Evolutionary conservation across 2,888 invertebrate species (phyloP).

Genomic region (Acholoe squamosa): DNA sequence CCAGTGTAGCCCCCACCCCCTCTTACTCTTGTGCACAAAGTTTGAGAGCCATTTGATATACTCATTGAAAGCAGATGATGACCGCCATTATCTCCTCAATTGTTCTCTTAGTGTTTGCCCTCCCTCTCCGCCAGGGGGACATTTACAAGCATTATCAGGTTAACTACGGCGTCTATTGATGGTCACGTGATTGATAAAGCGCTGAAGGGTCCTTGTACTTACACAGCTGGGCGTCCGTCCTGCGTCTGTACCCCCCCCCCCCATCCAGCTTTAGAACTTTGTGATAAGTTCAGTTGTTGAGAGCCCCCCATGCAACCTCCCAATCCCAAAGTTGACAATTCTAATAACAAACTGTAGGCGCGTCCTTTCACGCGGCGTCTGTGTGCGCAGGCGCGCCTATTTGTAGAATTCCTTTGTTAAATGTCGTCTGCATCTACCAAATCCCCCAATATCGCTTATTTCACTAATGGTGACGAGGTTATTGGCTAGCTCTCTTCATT

Average conservation of each 20-base stretch:
- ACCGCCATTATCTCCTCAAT: neutral
- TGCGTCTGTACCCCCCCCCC: too few relatives aligned
- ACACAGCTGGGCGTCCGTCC: too few relatives aligned
- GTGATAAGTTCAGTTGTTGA: neutral
- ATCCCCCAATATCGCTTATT: conserved; percentile 5
- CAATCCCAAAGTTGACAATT: neutral
- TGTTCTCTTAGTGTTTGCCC: neutral
- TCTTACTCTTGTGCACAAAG: too few relatives aligned
- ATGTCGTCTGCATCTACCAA: neutral
- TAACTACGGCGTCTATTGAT: neutral
- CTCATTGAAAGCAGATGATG: neutral
- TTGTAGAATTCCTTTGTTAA: neutral
- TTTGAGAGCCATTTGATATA: neutral
- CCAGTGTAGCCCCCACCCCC: too few relatives aligned
- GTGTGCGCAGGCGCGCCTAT: too few relatives aligned
- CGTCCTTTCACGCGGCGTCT: neutral
- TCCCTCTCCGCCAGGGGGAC: neutral
- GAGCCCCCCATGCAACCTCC: neutral
- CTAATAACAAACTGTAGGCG: neutral
- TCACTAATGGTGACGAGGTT: neutral
- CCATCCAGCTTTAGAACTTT: too few relatives aligned
- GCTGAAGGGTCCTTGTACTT: neutral
- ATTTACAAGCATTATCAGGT: neutral
- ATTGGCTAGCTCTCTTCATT: too few relatives aligned
- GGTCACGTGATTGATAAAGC: neutral